Conservation (phyloP, 2,797 vertebrate species). For the Pseudomugil gertrudae region DNA sequence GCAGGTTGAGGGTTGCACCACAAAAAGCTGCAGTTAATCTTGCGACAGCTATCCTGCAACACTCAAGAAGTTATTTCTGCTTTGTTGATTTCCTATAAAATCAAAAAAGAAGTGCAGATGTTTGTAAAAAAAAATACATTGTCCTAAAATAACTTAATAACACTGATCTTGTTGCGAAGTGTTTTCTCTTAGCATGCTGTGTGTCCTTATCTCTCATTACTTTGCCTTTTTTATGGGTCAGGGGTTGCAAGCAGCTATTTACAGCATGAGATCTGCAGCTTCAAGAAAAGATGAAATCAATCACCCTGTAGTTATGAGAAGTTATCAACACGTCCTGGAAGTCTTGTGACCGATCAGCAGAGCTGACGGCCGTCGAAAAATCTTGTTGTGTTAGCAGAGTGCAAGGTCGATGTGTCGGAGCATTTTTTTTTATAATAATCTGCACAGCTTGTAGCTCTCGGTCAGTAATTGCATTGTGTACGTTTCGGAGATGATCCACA, state of each 20-base stretch:
- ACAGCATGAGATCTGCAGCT: neutral
- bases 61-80: neutral
- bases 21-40: neutral
- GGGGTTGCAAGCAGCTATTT: slow-evolving; percentile 24
- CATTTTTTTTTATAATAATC: neutral
- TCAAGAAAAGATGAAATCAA: slow-evolving; percentile 17
- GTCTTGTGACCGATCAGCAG: slow-evolving; percentile 35
- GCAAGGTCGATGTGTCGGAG: neutral
- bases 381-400: slow-evolving; percentile 4
- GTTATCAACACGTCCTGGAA: slow-evolving; percentile 20
- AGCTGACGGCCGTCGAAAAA: neutral
- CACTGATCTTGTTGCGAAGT: slow-evolving; percentile 24
- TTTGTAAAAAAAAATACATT: slow-evolving; percentile 11
- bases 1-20: slow-evolving; percentile 3
- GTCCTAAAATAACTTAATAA: slow-evolving; percentile 21
- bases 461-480: slow-evolving; percentile 17
- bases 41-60: neutral
- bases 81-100: slow-evolving; percentile 1
- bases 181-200: slow-evolving; percentile 23
- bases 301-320: neutral
- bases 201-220: slow-evolving; percentile 13
- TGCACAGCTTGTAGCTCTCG: slow-evolving; percentile 5
- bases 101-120: neutral
- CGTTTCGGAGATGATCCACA: slow-evolving; percentile 46
- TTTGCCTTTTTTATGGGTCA: slow-evolving; percentile 22